Evolutionary conservation across 2,113 vertebrate species (phyloP), one percentile per base, ranked within the genome.

Genomic region (Xyrauchen texanus): DNA sequence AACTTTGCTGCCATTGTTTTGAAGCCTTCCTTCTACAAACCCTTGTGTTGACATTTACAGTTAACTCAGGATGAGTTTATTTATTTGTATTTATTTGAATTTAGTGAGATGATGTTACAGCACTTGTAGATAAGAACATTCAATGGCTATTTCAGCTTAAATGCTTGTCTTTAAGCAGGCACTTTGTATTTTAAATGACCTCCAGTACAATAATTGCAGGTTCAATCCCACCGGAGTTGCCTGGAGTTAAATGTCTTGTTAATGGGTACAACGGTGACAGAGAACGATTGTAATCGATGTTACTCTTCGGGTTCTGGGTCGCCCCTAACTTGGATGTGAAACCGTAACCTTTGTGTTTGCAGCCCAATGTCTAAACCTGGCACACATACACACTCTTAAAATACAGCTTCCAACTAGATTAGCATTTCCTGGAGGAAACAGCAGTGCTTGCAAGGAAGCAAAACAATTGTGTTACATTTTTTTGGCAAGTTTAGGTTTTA

Each of bases 181-280:
- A 34, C 74, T 76, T 76, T 76, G 62, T 76, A 65, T 55, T 61
- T 76, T 76, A 76, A 76, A 76, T 76, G 47, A 65, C 61, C 74
- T 76, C 44, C 74, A 76, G 74, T 76, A 76, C 15, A 11, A 45
- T 75, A 75, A 76, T 53, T 55, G 62, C 74, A 55, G 74, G 62
- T 65, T 65, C 4, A 44, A 62, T 76, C 74, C 74, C 74, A 12
- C 12, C 34, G 74, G 74, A 76, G 61, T 62, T 7, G 21, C 74
- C 49, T 52, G 74, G 74, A 76, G 74, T 76, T 76, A 76, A 76
- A 76, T 76, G 74, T 76, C 74, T 6, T 45, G 74, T 12, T 76
- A 49, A 76, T 15, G 47, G 74, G 60, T 15, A 45, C 47, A 74
- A 51, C 49, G 72, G 58, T 74, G 72, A 74, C 72, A 74, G 46